Evolutionary conservation across 37 sponge, comb jelly and placozoan species (phyloP), one percentile per base, ranked within the genome.

Genomic region (Spongia lamella): DNA sequence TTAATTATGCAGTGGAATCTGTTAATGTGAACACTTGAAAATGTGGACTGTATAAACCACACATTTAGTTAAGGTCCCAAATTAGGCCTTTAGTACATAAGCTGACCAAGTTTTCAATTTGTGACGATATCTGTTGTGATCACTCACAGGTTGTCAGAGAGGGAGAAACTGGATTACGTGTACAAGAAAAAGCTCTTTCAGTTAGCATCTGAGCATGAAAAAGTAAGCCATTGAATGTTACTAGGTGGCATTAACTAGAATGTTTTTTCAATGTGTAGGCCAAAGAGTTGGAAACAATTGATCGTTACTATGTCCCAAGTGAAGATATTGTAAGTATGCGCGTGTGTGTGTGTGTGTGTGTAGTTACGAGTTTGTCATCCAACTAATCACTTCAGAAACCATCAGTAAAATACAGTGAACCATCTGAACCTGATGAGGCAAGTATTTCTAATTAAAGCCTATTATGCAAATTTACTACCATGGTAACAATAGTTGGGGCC

Each of bases 281-380:
- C 27, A 80, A 86, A 47, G 94, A 96, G 37, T 9, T 90, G 15
- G 92, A 89, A 67, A 92, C 81, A 65, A 61, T 82, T 38, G 71
- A 96, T 24, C 79, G 94, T 3, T 96, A 96, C 76, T 56, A 76
- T 26, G 93, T 96, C 35, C 97, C 94, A 9, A 66, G 61, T 60
- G 94, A 88, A 61, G 60, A 82, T 32, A 73, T 53, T 6, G 88
- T 89, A 56, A 60, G 90, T 75, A 53, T 53, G 47, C 9, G 9
- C 0, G 26, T 55, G 0, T 68, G 27, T 29, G 60, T 69, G 22
- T 68, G 40, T 57, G 35, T 32, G 19, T 31, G 36, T 7, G n/a
- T 68, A 36, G 51, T 7, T 54, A 72, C 70, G 19, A 62, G 43
- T 71, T 38, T 33, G 38, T 29, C 20, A 24, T 57, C 51, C 62